These are phyloP conservation scores for Notolepis coatsorum DNA, from an alignment of 2,797 vertebrate genomes.

Conservation along the genomic window DNA sequence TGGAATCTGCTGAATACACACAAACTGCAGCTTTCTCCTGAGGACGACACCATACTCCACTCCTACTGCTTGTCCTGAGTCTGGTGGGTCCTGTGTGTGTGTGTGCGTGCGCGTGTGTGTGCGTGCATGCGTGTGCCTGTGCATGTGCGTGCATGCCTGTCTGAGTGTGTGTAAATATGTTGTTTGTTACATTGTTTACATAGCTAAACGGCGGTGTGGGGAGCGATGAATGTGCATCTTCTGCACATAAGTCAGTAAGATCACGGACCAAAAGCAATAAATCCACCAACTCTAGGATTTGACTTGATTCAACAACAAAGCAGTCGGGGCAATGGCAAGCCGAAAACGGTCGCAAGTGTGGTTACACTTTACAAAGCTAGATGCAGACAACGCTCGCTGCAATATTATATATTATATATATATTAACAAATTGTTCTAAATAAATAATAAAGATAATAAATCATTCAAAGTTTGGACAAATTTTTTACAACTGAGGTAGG, in stretches of 20 bases:
- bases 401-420: too few species aligned
- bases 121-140: not conserved
- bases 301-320: too few species aligned
- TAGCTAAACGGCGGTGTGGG: not conserved
- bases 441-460: too few species aligned
- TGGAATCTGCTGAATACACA: conserved; percentile 76
- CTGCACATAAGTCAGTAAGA: not conserved
- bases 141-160: not conserved
- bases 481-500: too few species aligned
- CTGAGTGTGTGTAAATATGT: not conserved
- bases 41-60: conserved; percentile 33
- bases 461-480: too few species aligned
- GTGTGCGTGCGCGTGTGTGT: not conserved
- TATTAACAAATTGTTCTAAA: too few species aligned
- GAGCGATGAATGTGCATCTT: not conserved
- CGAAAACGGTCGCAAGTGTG: too few species aligned
- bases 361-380: too few species aligned
- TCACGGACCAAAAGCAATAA: not conserved
- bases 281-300: not conserved
- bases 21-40: conserved; percentile 37
- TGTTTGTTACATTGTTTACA: not conserved
- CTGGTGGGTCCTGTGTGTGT: conserved; percentile 16
- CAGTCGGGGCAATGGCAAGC: too few species aligned
- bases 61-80: conserved; percentile 29
- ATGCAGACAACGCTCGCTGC: too few species aligned